Base-by-base conservation (phyloP, 92 coral and sea anemone species). In the Hydrozoanthus gracilis region DNA sequence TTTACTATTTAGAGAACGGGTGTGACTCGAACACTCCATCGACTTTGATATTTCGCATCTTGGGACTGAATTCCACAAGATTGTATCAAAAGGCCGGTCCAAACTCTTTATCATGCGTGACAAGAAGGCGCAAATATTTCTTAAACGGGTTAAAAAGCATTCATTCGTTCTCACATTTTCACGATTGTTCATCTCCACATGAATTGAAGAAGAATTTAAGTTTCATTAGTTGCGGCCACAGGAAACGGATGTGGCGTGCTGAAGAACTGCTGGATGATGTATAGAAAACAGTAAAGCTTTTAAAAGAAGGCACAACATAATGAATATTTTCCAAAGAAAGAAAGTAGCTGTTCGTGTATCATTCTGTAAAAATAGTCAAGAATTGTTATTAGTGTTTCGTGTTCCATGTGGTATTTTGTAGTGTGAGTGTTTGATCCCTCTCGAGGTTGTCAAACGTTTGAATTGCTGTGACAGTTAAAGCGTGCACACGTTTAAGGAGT, bases 181-280 rank as follows among this genome's bases (percentile, higher is more conserved):
- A 65, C 85, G 48, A 66, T 80, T 80, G 85, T 80, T 80, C 85
- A 46, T 16, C 85, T 65, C 75, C 60, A 80, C 85, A 74, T 80
- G 85, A 80, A 80, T 5, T 80, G 85, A 80, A 80, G 72, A 80
- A 80, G 85, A 66, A 80, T 80, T 80, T 48, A 64, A 49, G 85
- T 66, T 80, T 80, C 88, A 62, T 86, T 86, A 72, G 83, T 52
- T 74, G 35, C 15, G 91, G 35, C 83, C 67, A 88, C 95, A 89
- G 95, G 98, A 95, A 95, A 67, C 98, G 95, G 98, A 93, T 92
- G 92, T 69, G 82, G 78, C 98, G 87, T 46, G 98, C 98, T 95
- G 98, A 80, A 80, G 13, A 17, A 62, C 85, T 64, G 72, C 47
- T 62, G 73, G 46, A 5, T 80, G 85, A 46, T 66, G 60, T 66